Evolutionary conservation across 2,888 invertebrate genomes (phyloP), one percentile per base, ranked within the genome.

Genomic region (Nipponacmea schrenckii): DNA sequence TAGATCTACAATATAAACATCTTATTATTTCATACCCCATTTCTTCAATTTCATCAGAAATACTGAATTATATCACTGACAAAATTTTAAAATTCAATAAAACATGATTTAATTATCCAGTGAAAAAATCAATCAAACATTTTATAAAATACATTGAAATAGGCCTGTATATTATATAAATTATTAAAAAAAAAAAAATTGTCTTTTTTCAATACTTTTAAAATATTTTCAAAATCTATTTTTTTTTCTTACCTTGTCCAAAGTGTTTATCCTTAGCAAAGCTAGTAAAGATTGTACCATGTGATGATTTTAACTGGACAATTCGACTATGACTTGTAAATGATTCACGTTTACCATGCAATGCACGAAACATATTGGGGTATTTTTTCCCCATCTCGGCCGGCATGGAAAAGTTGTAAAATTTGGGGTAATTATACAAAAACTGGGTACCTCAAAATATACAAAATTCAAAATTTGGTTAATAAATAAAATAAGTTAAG

Each of bases 1-100:
- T 24, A 89, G 72, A 80, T 89, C 89, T 89, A 74, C 15, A 75
- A 71, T 44, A 66, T 26, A 70, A 48, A 63, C 48, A 46, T 20
- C 17, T 20, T 17, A 20, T 20, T 20, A 20, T 20, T 20, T 20
- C 50, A 20, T 20, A 20, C n/a, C n/a, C 48, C 15, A 48, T 17
- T 17, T 48, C n/a, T 17, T n/a, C 15, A 17, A 48, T 17, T n/a
- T 48, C n/a, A 17, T 15, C 48, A 48, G n/a, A 48, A 48, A 15
- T 48, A n/a, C n/a, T 4, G n/a, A 48, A 48, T n/a, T n/a, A n/a
- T n/a, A n/a, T n/a, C n/a, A n/a, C n/a, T n/a, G n/a, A n/a, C n/a
- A n/a, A n/a, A n/a, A n/a, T n/a, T n/a, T n/a, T n/a, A n/a, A n/a
- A n/a, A n/a, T n/a, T n/a, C n/a, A 31, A 31, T 31, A 31, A 31